Evolutionary conservation across 2,888 invertebrate species (phyloP).

Genomic region (Troglohyphantes excavatus): DNA sequence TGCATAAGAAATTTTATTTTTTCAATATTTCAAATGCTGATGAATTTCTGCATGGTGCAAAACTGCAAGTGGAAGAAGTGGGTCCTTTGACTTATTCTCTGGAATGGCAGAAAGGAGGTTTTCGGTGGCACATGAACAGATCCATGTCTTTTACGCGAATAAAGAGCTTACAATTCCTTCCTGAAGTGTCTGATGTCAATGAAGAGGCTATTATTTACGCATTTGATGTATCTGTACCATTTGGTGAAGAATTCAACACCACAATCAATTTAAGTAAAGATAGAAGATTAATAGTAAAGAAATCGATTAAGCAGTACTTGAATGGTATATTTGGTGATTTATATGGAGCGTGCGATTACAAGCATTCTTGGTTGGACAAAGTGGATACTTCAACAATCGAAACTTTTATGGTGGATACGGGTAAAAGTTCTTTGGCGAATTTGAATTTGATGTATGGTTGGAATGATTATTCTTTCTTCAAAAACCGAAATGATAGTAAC

Average conservation of each 20-base stretch:
- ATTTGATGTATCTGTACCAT: slow-evolving; percentile 64
- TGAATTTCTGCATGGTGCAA: slow-evolving; percentile 41
- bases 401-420: slow-evolving; percentile 38
- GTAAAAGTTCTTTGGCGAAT: slow-evolving; percentile 18
- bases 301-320: no score
- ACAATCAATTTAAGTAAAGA: neutral
- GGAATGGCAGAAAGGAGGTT: slow-evolving; percentile 80
- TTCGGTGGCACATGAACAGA: slow-evolving; percentile 81
- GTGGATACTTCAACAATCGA: slow-evolving; percentile 44
- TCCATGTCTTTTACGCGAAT: slow-evolving; percentile 81
- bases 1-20: slow-evolving; percentile 60
- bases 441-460: slow-evolving; percentile 39
- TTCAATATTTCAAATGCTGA: slow-evolving; percentile 67
- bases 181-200: slow-evolving; percentile 79
- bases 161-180: slow-evolving; percentile 79
- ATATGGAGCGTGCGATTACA: no score
- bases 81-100: slow-evolving; percentile 65
- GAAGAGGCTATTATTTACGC: slow-evolving; percentile 80
- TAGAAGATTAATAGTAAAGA: no score
- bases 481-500: neutral
- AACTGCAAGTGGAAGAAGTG: slow-evolving; percentile 52
- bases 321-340: no score
- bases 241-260: no score
- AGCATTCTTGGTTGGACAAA: slow-evolving; percentile 32
- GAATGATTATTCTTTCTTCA: neutral